Base-by-base conservation (phyloP, 2,113 vertebrate genomes). In the Orthonyx spaldingii region DNA sequence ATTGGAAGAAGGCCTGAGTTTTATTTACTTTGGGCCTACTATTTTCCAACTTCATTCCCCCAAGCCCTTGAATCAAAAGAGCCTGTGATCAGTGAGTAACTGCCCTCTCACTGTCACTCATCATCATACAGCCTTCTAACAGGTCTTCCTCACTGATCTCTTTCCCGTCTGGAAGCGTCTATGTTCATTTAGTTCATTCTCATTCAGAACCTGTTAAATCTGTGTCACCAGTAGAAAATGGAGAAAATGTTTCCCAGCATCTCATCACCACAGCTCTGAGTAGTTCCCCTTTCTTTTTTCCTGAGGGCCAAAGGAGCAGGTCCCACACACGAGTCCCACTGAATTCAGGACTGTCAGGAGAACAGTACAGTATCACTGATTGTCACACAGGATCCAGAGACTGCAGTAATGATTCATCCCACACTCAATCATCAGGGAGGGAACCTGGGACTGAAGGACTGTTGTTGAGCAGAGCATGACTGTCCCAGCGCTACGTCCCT, bases 241-340 rank as follows among this genome's bases (percentile, higher is more conserved):
- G 30, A 70, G 32, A 9, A 68, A 9, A 21, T 32, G 8, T 69
- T 78, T 77, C 39, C 35, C 35, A 61, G 21, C 7, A 61, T 37
- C 14, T 77, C n/a, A 61, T 24, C 21, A 41, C n/a, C 44, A 64
- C 53, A 68, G 12, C 8, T 32, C 78, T 50, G 32, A 84, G 27
- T 14, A 55, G 16, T n/a, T 46, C 12, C 7, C 21, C 6, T 64
- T 53, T 49, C 37, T 11, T 46, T 69, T 55, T 61, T 65, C 32
- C 46, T 77, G 44, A 64, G 33, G 23, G 3, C 16, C 65, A 8
- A 11, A 84, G 41, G 21, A 44, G 18, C 12, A 35, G 11, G 22
- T 68, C 26, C 23, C n/a, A 60, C 0, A 1, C 7, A 0, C 9
- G 23, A 50, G 10, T 14, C 13, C 1, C 53, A 28, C 26, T 1